Evolutionary conservation across 2,797 vertebrate species (phyloP), one percentile per base, ranked within the genome.

Genomic region (Vespertilio murinus): DNA sequence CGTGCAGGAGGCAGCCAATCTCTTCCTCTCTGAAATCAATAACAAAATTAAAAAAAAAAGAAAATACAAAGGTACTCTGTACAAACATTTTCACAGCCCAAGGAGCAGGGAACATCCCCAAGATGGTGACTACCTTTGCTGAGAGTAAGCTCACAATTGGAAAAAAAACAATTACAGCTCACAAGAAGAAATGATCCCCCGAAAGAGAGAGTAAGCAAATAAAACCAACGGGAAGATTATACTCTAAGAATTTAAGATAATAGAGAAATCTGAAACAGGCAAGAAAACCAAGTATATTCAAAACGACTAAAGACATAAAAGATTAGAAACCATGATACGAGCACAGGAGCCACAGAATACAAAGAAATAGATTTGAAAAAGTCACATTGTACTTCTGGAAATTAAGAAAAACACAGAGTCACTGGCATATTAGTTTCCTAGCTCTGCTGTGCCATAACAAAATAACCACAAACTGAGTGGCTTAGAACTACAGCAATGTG

Each of bases 251-350:
- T n/a, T 75, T 59, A 65, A 88, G 47, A 28, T 11, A 65, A 45
- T 6, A 74, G 77, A 83, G 28, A 14, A 52, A 11, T 42, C n/a
- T 78, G 87, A 93, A 91, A 38, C 12, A 65, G 52, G 33, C 9
- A 65, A 30, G 64, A 81, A 59, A 65, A 52, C 18, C 42, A 35
- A 38, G 12, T 35, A 40, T 59, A 74, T 82, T 81, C 74, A 65
- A 91, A 94, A 65, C 56, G 13, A 70, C 52, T 33, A 78, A 83
- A 90, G 75, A 56, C 22, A 84, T 74, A 25, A 52, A 80, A 90
- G 49, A 80, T 28, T 64, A 61, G 25, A 89, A 81, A 49, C 6
- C 42, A 38, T 23, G 73, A 65, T 49, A 8, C 14, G 74, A 84
- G 65, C 93, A 79, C 4, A 81, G 83, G 56, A 38, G 35, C 2